Evolutionary conservation across 2,113 vertebrate genomes (phyloP).

Genomic region (Abramis brama): DNA sequence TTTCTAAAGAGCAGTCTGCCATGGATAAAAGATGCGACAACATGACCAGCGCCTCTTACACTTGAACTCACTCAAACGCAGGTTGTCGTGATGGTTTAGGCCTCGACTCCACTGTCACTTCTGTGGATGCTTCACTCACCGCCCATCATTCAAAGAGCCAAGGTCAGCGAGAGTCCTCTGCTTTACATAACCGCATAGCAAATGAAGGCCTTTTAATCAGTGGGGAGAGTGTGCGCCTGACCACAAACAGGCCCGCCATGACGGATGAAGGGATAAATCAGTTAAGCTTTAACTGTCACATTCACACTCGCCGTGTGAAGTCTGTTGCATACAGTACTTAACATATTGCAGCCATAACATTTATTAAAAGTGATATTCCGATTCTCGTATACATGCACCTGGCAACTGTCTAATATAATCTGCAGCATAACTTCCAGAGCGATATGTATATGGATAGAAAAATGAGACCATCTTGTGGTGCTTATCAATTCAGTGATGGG

Average conservation of each 20-base stretch:
- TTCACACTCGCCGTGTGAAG: slow-evolving; percentile 10
- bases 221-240: slow-evolving; percentile 62
- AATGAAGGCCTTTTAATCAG: slow-evolving; percentile 80
- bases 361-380: slow-evolving; percentile 32
- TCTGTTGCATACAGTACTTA: slow-evolving; percentile 42
- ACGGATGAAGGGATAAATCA: slow-evolving; percentile 74
- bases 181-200: slow-evolving; percentile 78
- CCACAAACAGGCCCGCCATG: slow-evolving; percentile 63
- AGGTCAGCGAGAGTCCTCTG: slow-evolving; percentile 74
- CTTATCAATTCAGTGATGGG: slow-evolving; percentile 60
- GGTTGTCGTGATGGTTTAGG: slow-evolving; percentile 40
- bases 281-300: slow-evolving; percentile 49
- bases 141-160: slow-evolving; percentile 60
- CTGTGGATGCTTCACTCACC: slow-evolving; percentile 43
- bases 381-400: background rate
- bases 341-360: slow-evolving; percentile 31
- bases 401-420: background rate
- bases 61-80: slow-evolving; percentile 18
- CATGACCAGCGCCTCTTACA: background rate
- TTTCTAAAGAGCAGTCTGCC: background rate
- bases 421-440: background rate
- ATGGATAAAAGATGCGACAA: background rate
- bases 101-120: slow-evolving; percentile 33
- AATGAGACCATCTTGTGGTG: background rate
- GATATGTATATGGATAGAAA: background rate